These are phyloP conservation scores for Acanthurus tractus DNA, from an alignment of 2,797 vertebrate species.

Conservation along the genomic window DNA sequence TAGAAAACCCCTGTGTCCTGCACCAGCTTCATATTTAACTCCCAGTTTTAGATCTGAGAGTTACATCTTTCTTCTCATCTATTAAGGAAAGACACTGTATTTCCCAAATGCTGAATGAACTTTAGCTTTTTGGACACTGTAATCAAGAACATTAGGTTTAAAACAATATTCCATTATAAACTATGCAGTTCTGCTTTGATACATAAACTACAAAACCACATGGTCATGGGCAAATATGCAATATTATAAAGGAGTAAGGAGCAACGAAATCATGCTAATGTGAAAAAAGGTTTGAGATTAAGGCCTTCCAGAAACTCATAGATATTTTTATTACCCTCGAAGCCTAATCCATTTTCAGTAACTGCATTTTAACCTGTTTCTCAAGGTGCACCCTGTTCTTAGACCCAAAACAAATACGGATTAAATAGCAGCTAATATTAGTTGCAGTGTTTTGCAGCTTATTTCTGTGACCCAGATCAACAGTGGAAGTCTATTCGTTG, in stretches of 20 bases:
- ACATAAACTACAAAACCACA: not conserved
- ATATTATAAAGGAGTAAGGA: not conserved
- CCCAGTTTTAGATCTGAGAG: not conserved
- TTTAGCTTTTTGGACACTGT: not conserved
- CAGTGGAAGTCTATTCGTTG: constrained; percentile 7
- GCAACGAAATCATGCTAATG: not conserved
- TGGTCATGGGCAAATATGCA: not conserved
- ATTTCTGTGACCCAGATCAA: constrained; percentile 51
- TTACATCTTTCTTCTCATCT: not conserved
- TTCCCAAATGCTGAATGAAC: not conserved
- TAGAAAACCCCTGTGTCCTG: no score
- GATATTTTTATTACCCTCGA: not conserved
- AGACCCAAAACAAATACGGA: constrained; percentile 29
- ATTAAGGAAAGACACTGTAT: not conserved
- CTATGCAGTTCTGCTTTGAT: not conserved
- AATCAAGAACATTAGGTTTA: not conserved
- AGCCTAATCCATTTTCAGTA: constrained; percentile 5
- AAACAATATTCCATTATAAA: not conserved
- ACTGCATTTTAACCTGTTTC: constrained; percentile 15
- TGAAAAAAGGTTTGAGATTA: not conserved
- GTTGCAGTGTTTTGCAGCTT: constrained; percentile 23
- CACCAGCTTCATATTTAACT: not conserved
- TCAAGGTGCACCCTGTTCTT: not conserved
- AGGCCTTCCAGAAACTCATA: not conserved
- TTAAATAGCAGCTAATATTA: constrained; percentile 17